Conservation (phyloP, 2,113 vertebrate genomes). For the Synodontis membranacea region DNA sequence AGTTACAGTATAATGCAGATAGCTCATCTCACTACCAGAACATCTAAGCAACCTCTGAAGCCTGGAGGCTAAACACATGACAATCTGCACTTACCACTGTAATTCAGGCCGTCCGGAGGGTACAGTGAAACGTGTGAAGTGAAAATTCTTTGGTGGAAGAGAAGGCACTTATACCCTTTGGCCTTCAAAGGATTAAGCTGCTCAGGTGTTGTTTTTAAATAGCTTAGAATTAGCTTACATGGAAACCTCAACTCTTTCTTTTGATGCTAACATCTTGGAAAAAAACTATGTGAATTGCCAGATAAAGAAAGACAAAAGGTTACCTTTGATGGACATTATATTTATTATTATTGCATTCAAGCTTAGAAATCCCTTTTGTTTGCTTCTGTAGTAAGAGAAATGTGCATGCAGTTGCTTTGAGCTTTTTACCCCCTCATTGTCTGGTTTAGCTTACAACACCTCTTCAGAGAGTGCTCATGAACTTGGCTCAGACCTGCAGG, state of each 20-base stretch:
- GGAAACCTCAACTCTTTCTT: slow-evolving; percentile 42
- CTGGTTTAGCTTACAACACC: slow-evolving; percentile 19
- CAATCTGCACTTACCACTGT: slow-evolving; percentile 36
- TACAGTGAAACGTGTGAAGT: slow-evolving; percentile 37
- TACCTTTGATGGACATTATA: slow-evolving; percentile 10
- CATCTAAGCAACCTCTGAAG: slow-evolving; percentile 45
- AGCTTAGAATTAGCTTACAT: slow-evolving; percentile 53
- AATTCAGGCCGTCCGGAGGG: slow-evolving; percentile 42
- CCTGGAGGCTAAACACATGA: slow-evolving; percentile 37
- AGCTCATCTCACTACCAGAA: slow-evolving; percentile 33
- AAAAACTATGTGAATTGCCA: not conserved
- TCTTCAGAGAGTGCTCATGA: slow-evolving; percentile 28
- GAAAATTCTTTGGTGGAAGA: slow-evolving; percentile 30
- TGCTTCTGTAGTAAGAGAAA: slow-evolving; percentile 28
- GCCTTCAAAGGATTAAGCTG: slow-evolving; percentile 51
- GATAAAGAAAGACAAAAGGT: slow-evolving; percentile 17
- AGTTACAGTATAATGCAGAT: slow-evolving; percentile 7
- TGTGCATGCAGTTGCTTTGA: slow-evolving; percentile 27
- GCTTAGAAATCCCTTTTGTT: slow-evolving; percentile 25
- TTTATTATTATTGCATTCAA: slow-evolving; percentile 16
- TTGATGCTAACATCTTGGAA: slow-evolving; percentile 43
- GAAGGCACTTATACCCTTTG: slow-evolving; percentile 40
- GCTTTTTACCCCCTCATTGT: slow-evolving; percentile 18
- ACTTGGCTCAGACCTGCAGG: slow-evolving; percentile 20
- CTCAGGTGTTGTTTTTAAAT: slow-evolving; percentile 59